These are phyloP conservation scores for Brachionus asplanchnoidis DNA, from an alignment of 1,140 invertebrate genomes.

Conservation along the genomic window DNA sequence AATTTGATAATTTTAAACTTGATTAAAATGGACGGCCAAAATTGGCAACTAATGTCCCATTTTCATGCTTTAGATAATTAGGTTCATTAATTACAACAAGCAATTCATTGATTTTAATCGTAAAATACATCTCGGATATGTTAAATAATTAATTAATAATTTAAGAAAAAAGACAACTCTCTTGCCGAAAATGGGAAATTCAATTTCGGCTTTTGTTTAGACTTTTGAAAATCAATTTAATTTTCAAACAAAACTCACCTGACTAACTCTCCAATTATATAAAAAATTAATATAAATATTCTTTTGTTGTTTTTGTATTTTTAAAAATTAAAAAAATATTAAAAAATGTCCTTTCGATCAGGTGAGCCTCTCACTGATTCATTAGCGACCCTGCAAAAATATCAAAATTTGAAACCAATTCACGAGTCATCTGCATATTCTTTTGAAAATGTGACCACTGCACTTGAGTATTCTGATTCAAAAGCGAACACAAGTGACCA, in stretches of 20 bases:
- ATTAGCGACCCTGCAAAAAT: neutral
- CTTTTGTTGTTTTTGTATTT: neutral
- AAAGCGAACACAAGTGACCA: neutral
- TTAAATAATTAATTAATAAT: neutral
- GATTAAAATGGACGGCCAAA: neutral
- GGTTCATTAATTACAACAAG: neutral
- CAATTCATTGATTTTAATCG: neutral
- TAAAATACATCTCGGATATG: neutral
- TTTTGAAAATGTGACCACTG: neutral
- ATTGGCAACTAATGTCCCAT: neutral
- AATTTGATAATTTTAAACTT: neutral
- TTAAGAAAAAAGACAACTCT: neutral
- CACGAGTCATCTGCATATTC: neutral
- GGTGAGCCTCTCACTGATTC: neutral
- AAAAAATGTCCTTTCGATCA: slow-evolving; percentile 1
- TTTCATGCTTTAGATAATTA: neutral
- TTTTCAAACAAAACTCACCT: neutral
- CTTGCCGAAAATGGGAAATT: neutral
- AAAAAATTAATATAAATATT: neutral
- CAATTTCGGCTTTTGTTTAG: neutral
- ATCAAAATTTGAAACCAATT: neutral
- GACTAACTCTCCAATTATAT: neutral
- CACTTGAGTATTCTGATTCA: neutral
- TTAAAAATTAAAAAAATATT: neutral
- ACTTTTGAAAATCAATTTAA: neutral